Evolutionary conservation across 2,797 vertebrate species (phyloP), one percentile per base, ranked within the genome.

Genomic region (Siniperca obscura): DNA sequence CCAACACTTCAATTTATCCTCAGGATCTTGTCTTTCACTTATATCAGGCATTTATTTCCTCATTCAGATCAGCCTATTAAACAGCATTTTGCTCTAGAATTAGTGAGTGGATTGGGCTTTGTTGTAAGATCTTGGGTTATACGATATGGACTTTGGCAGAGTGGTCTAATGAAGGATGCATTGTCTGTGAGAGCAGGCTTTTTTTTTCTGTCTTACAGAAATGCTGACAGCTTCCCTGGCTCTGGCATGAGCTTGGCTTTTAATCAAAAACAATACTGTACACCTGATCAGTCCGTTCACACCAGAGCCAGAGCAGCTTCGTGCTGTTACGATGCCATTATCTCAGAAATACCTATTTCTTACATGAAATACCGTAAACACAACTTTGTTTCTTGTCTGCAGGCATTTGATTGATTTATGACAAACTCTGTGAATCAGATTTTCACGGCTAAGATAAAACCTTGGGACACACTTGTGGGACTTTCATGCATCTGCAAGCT

Each of bases 41-140:
- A 62, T 21, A 56, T 56, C 34, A 30, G 27, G 27, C 55, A 36
- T 86, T 81, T 65, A 44, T 76, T 65, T 56, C 74, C 79, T 87
- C 77, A 36, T 82, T 78, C 66, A 50, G 50, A 52, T 70, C 70
- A 48, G 80, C 89, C 86, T 88, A 74, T 78, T 83, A 79, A 19
- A 3, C 56, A 75, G 57, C 75, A 30, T 76, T 76, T 77, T 0
- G 4, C 21, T 1, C 48, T n/a, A 64, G 71, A 78, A 57, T 62
- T 40, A 80, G 56, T 80, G 50, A 74, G 83, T 46, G 70, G 61
- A 42, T 55, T 5, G 71, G 72, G 76, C 87, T 84, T 89, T 87
- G 90, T 90, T 90, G 86, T 86, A 87, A 90, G 86, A 94, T 89
- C 86, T 87, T 70, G 83, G 75, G 92, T 92, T 88, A 91, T 78